These are phyloP conservation scores for Drosophila pruinosa DNA, from an alignment of 1,140 invertebrate species.

Conservation along the genomic window DNA sequence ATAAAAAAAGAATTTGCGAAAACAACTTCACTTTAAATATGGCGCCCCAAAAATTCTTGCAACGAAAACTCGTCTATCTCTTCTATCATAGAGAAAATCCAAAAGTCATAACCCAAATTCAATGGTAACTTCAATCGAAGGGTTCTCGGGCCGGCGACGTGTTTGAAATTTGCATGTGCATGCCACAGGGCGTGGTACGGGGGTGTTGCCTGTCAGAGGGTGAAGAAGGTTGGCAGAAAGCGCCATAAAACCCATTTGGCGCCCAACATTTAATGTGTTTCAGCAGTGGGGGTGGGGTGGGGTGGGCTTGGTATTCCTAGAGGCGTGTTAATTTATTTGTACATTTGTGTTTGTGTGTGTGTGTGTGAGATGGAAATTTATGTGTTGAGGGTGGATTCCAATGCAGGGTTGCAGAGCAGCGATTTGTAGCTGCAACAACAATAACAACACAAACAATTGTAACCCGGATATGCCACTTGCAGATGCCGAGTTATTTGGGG, in stretches of 20 bases:
- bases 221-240: not conserved
- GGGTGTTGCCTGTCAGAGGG: not conserved
- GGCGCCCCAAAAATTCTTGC: not conserved
- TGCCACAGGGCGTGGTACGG: slow-evolving; percentile 18
- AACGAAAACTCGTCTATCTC: not conserved
- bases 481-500: slow-evolving; percentile 23
- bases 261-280: slow-evolving; percentile 68
- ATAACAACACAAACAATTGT: slow-evolving; percentile 12
- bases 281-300: not conserved
- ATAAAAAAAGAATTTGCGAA: slow-evolving; percentile 77
- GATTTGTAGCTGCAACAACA: slow-evolving; percentile 24
- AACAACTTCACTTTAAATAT: slow-evolving; percentile 64
- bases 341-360: slow-evolving; percentile 36
- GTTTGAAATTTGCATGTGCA: slow-evolving; percentile 80
- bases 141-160: slow-evolving; percentile 53
- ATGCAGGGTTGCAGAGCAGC: slow-evolving; percentile 18
- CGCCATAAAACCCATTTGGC: slow-evolving; percentile 75
- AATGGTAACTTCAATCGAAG: not conserved
- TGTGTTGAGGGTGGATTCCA: slow-evolving; percentile 33
- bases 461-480: slow-evolving; percentile 28
- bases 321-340: slow-evolving; percentile 9
- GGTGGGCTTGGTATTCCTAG: not conserved
- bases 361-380: slow-evolving; percentile 60
- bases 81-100: not conserved
- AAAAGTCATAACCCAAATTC: slow-evolving; percentile 3